Evolutionary conservation across 2,888 invertebrate genomes (phyloP), one percentile per base, ranked within the genome.

Genomic region (Theretra japonica): DNA sequence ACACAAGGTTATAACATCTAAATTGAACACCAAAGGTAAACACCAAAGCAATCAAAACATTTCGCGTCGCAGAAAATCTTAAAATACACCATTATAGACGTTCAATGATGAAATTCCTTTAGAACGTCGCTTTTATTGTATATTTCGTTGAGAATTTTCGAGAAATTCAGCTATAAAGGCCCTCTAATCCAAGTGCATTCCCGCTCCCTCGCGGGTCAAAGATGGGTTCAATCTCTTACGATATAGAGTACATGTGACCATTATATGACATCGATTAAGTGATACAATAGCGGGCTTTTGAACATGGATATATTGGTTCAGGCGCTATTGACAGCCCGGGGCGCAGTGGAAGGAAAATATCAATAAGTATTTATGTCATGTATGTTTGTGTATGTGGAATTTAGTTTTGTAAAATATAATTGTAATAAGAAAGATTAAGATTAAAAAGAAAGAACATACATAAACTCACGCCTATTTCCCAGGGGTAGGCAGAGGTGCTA

Each of bases 151-250:
- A 23, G 41, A 23, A 65, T 65, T 65, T 65, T 23, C 65, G 23
- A 65, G 65, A 65, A 48, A 65, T 65, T 48, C 65, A 23, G 65
- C 17, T 41, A 48, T 65, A 65, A 65, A 65, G 65, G 48, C 23
- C 17, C 41, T 65, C 23, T 65, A 65, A 65, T 65, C 41, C 23
- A 65, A 65, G 65, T 65, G 65, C 65, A 65, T 65, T 65, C 65
- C 65, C 48, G 48, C 17, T 17, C 48, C 23, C 41, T 33, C 23
- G 48, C 41, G 48, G 65, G 48, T 65, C 65, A 48, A 65, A 48
- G 23, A 23, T 23, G 21, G 17, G 48, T 41, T 23, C 21, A 48
- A 65, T 65, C 65, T 65, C 65, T 21, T 62, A 11, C 65, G 41
- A 7, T 48, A 23, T 65, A 23, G 17, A 48, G 65, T 48, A 48